Base-by-base conservation (phyloP, 37 sponge, comb jelly and placozoan species). In the Haliclona indistincta region DNA sequence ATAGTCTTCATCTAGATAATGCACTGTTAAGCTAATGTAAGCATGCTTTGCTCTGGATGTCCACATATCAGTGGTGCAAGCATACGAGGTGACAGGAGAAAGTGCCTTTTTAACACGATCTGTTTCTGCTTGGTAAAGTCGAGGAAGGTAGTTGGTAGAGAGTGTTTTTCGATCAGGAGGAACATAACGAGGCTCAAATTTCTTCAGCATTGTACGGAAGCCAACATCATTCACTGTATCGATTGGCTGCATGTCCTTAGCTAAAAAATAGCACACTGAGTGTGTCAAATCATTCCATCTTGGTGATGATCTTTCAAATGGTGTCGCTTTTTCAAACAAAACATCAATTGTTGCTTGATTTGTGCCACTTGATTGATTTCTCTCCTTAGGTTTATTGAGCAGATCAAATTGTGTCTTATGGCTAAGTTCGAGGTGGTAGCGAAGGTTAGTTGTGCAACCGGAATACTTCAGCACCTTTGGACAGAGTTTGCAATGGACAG, bases 41-140 rank as follows among this genome's bases (percentile, higher is more conserved):
- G 82, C 73, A 63, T 81, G 65, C 17, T 71, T 71, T 2, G 82
- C 64, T 11, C 82, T 38, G 17, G 74, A 75, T 32, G 82, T 81
- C 82, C 82, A 81, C 40, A 77, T 8, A 56, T 81, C 73, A 38
- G 82, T 76, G 5, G 82, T 73, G 30, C 76, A 40, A n/a, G 73
- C 73, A 58, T 35, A 81, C 4, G n/a, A 56, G 5, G 55, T 32
- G 8, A 62, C 73, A 45, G 51, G 15, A 37, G 33, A 26, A 6
- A 73, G 30, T 8, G 23, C 32, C 39, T 72, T 33, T 30, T 47
- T 34, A n/a, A 79, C 33, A 20, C 38, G 35, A 7, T 74, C 45
- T 49, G 36, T 55, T 10, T 63, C 67, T 7, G 37, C 34, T 32
- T 54, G 43, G 38, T 40, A 73, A 63, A 81, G 32, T 28, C n/a